Percentiles rank a stretch among this genome's conserved stretches.
These are phyloP conservation scores for Clarias laeviceps DNA, from an alignment of 2,797 vertebrate species.

Conservation along the genomic window DNA sequence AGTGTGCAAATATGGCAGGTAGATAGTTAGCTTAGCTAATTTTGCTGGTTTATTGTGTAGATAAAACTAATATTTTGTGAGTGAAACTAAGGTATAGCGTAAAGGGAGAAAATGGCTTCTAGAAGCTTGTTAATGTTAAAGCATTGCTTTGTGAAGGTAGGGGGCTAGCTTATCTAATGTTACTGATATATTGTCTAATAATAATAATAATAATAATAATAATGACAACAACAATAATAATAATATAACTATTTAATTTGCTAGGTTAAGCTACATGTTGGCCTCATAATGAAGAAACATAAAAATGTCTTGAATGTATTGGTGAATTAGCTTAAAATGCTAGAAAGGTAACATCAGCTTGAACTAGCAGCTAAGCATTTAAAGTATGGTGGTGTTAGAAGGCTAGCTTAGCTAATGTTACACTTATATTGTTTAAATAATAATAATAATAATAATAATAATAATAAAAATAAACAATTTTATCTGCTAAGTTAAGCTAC, in stretches of 20 bases:
- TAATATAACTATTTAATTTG: too few species aligned
- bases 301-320: not conserved
- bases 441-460: too few species aligned
- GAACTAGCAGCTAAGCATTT: not conserved
- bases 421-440: not conserved
- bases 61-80: not conserved
- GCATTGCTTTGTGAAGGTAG: not conserved
- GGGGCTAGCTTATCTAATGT: not conserved
- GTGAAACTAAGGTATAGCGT: not conserved
- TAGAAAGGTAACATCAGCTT: not conserved
- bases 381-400: not conserved
- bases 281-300: not conserved
- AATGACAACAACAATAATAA: too few species aligned
- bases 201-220: too few species aligned
- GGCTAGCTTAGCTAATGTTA: not conserved
- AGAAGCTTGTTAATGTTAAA: not conserved
- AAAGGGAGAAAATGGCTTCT: not conserved
- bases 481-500: not conserved
- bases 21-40: not conserved
- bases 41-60: not conserved
- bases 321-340: not conserved
- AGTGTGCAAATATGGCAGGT: not conserved
- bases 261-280: not conserved
- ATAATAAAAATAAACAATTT: too few species aligned
- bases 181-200: not conserved